A percentile compares a stretch with the other conserved stretches of the same genome.
These are phyloP conservation scores for Drosophila santomea DNA, from an alignment of 1,140 invertebrate genomes.

Conservation along the genomic window DNA sequence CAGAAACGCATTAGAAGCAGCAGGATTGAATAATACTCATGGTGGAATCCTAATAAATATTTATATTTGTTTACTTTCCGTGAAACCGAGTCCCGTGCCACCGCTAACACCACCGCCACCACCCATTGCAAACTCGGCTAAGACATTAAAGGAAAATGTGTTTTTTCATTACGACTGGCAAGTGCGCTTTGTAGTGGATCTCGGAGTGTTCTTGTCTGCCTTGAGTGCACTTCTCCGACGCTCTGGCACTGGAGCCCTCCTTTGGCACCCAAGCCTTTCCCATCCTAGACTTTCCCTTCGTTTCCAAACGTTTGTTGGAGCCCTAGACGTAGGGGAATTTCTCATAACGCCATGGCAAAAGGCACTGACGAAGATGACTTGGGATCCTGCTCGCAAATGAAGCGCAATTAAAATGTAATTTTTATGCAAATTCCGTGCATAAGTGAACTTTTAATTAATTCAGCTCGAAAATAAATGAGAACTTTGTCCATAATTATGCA, in stretches of 20 bases:
- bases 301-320: background rate
- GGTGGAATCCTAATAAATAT: constrained; percentile 57
- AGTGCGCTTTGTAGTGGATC: constrained; percentile 71
- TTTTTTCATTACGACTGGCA: constrained; percentile 77
- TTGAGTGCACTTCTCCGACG: constrained; percentile 58
- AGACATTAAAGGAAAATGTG: constrained; percentile 50
- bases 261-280: constrained; percentile 8
- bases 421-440: constrained; percentile 82
- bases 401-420: constrained; percentile 83
- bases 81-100: background rate
- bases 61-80: constrained; percentile 34
- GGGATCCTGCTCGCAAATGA: constrained; percentile 70
- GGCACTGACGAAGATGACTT: constrained; percentile 26
- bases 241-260: background rate
- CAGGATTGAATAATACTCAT: background rate
- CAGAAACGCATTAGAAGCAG: background rate
- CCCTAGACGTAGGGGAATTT: constrained; percentile 34
- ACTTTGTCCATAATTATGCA: constrained; percentile 74
- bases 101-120: background rate
- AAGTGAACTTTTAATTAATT: constrained; percentile 84
- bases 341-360: constrained; percentile 51
- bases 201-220: constrained; percentile 72
- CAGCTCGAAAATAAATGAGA: constrained; percentile 79
- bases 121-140: background rate
- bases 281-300: background rate